These are phyloP conservation scores for Caenorhabditis sulstoni DNA, from an alignment of 2,888 invertebrate genomes.

Conservation along the genomic window DNA sequence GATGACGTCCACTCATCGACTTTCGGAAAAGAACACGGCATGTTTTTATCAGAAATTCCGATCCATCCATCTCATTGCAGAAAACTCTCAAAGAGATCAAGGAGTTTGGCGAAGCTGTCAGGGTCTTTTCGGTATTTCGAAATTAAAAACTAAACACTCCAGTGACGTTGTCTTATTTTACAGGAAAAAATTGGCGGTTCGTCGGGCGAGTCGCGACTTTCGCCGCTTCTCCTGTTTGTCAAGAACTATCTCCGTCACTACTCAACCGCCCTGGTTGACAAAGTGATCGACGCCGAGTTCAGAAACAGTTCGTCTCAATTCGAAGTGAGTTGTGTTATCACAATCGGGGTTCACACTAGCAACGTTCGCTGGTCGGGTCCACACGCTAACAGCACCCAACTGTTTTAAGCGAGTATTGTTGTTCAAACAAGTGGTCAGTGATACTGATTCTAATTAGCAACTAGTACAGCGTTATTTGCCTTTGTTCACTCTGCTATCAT, in stretches of 20 bases:
- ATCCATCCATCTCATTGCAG: not conserved
- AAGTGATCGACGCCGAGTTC: conserved; percentile 15
- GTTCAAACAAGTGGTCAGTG: too few relatives aligned
- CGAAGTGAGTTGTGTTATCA: too few relatives aligned
- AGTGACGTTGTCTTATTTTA: too few relatives aligned
- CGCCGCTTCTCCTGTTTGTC: conserved; percentile 8
- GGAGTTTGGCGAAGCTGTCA: not conserved
- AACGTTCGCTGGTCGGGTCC: too few relatives aligned
- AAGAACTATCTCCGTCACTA: conserved; percentile 34
- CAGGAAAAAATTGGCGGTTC: conserved; percentile 20
- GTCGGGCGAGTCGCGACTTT: not conserved
- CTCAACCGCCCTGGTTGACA: conserved; percentile 15
- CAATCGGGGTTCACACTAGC: too few relatives aligned
- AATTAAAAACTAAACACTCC: too few relatives aligned
- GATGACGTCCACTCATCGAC: too few relatives aligned
- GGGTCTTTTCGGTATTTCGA: not conserved
- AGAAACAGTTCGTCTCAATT: not conserved
- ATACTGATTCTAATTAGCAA: too few relatives aligned
- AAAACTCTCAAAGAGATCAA: not conserved
- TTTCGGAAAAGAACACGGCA: not conserved
- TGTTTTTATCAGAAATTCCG: not conserved
- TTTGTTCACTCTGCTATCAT: too few relatives aligned
- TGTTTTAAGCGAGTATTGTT: too few relatives aligned
- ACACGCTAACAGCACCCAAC: too few relatives aligned
- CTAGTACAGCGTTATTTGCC: too few relatives aligned